phyloP scores from a whole-genome alignment of 2,113 vertebrate species.

The Coptodon bakossiorum region DNA sequence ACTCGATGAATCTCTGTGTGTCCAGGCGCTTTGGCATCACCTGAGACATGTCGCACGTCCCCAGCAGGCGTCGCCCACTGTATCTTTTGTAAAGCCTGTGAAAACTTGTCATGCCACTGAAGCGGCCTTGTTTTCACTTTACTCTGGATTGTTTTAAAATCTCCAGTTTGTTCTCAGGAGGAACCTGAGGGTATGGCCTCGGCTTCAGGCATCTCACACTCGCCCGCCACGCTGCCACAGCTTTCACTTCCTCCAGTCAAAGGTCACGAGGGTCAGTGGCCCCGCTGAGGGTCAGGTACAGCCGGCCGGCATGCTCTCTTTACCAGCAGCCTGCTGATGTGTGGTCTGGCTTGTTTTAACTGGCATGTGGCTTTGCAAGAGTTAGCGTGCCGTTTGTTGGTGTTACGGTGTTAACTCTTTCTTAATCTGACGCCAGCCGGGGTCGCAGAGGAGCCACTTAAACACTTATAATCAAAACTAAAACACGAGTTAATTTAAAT shows the following conservation, averaged over 20 bases:
- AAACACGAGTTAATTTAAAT: not conserved
- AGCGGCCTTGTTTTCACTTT: slow-evolving; percentile 16
- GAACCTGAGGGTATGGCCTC: not conserved
- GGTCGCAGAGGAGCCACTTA: not conserved
- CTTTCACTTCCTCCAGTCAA: slow-evolving; percentile 62
- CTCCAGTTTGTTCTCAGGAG: slow-evolving; percentile 4
- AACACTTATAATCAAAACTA: not conserved
- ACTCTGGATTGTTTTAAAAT: not conserved
- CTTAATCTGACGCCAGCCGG: not conserved
- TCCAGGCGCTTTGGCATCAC: not conserved
- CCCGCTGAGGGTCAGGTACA: slow-evolving; percentile 49
- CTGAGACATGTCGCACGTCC: slow-evolving; percentile 26
- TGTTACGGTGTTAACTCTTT: slow-evolving; percentile 21
- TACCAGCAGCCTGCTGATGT: slow-evolving; percentile 44
- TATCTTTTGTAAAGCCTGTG: slow-evolving; percentile 4
- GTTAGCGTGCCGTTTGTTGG: slow-evolving; percentile 16
- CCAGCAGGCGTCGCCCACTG: not conserved
- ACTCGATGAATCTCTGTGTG: not conserved
- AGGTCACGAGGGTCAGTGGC: slow-evolving; percentile 52
- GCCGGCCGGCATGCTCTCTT: not conserved
- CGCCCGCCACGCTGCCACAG: slow-evolving; percentile 35
- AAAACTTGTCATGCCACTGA: not conserved
- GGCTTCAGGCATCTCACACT: slow-evolving; percentile 52
- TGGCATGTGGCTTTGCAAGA: slow-evolving; percentile 40
- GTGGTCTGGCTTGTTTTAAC: slow-evolving; percentile 67